These are phyloP conservation scores for Novumbra hubbsi DNA, from an alignment of 2,797 vertebrate genomes.

Conservation along the genomic window DNA sequence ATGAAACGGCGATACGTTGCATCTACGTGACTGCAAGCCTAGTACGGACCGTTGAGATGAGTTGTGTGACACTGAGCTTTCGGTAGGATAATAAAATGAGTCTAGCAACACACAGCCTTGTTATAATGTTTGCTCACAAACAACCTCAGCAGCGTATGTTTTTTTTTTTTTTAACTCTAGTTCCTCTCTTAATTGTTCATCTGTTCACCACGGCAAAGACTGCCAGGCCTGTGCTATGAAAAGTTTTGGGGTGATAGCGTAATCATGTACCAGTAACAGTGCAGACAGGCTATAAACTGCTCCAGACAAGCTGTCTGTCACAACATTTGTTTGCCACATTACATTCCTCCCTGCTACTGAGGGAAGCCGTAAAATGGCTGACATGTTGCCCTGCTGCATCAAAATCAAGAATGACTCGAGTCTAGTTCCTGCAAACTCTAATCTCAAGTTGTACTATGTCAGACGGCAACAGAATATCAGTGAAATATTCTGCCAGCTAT, in stretches of 20 bases:
- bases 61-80: not conserved
- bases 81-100: not conserved
- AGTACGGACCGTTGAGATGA: not conserved
- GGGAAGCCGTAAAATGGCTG: conserved; percentile 68
- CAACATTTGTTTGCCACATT: conserved; percentile 81
- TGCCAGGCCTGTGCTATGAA: conserved; percentile 15
- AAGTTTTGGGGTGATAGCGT: conserved; percentile 44
- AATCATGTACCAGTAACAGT: conserved; percentile 50
- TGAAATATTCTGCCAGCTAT: conserved; percentile 45
- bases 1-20: conserved; percentile 40
- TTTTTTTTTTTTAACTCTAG: not conserved
- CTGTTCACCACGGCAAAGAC: conserved; percentile 1
- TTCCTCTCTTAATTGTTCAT: conserved; percentile 1
- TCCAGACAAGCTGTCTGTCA: conserved; percentile 76
- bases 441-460: conserved; percentile 68
- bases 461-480: conserved; percentile 46
- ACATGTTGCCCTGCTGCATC: conserved; percentile 58
- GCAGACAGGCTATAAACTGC: conserved; percentile 69
- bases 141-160: not conserved
- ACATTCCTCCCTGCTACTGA: conserved; percentile 70
- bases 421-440: conserved; percentile 47
- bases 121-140: not conserved
- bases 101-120: not conserved
- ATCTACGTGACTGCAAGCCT: not conserved
- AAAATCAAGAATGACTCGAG: conserved; percentile 36